phyloP scores from a whole-genome alignment of 1,140 invertebrate species.

The Andricus grossulariae region DNA sequence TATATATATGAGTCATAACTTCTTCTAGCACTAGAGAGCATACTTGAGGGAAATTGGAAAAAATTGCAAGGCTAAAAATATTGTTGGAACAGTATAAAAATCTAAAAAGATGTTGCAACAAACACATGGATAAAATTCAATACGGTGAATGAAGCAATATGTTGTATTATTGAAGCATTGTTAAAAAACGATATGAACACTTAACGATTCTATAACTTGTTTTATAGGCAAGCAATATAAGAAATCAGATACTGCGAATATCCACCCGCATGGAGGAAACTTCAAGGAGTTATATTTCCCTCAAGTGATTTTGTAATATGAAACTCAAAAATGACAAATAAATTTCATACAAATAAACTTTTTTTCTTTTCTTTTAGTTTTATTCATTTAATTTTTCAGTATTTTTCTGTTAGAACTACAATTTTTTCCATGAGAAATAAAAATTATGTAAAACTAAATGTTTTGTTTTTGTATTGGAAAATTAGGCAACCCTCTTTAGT shows the following conservation, averaged over 20 bases:
- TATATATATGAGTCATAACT: not conserved
- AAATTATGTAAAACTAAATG: too few relatives aligned
- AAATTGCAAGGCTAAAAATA: not conserved
- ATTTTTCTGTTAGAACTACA: too few relatives aligned
- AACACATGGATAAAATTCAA: not conserved
- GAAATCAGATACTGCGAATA: constrained; percentile 16
- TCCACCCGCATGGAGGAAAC: constrained; percentile 1
- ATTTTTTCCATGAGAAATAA: too few relatives aligned
- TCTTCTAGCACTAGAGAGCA: not conserved
- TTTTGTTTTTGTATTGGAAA: too few relatives aligned
- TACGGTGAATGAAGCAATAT: too few relatives aligned
- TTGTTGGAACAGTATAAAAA: not conserved
- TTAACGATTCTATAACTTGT: constrained; percentile 8
- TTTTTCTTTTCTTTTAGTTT: too few relatives aligned
- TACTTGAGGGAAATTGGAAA: not conserved
- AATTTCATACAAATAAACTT: too few relatives aligned
- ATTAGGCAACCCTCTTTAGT: not conserved
- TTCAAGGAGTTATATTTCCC: too few relatives aligned
- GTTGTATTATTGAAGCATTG: too few relatives aligned
- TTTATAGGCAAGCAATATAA: constrained; percentile 9
- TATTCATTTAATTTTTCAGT: too few relatives aligned
- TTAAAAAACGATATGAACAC: not conserved
- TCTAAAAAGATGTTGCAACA: not conserved
- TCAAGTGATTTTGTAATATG: too few relatives aligned
- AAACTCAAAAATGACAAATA: too few relatives aligned